Percentiles rank a stretch among this genome's conserved stretches.
These are phyloP conservation scores for Cottoperca gobio DNA, from an alignment of 2,797 vertebrate genomes.

Conservation along the genomic window DNA sequence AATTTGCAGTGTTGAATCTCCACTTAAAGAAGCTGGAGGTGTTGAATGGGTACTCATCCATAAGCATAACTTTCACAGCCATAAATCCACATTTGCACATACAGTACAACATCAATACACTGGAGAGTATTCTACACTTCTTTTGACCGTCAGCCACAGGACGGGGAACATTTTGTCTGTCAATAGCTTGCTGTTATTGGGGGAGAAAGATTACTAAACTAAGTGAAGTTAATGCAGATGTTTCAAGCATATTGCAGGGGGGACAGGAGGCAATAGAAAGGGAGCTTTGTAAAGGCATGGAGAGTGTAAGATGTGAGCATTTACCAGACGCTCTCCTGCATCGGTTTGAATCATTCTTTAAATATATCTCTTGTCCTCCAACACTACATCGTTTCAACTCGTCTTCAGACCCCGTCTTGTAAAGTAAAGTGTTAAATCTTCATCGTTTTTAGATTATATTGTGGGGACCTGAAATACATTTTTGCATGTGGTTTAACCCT, in stretches of 20 bases:
- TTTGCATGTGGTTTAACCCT: background rate
- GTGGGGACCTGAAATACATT: background rate
- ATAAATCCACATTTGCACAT: conserved; percentile 38
- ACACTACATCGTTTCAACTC: background rate
- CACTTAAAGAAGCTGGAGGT: conserved; percentile 40
- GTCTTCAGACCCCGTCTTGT: background rate
- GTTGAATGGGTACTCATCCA: conserved; percentile 42
- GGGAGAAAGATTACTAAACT: background rate
- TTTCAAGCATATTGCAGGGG: background rate
- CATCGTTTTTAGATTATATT: background rate
- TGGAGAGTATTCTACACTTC: conserved; percentile 10
- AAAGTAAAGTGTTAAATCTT: background rate
- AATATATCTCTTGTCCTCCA: background rate
- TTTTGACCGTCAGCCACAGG: background rate
- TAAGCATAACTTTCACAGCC: conserved; percentile 37
- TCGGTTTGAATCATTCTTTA: background rate
- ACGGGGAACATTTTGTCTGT: conserved; percentile 1
- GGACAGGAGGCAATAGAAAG: background rate
- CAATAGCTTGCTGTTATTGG: background rate
- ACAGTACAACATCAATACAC: conserved; percentile 35
- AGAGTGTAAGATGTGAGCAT: background rate
- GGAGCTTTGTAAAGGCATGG: background rate
- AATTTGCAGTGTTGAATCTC: conserved; percentile 25
- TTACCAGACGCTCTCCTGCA: background rate
- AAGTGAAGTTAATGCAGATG: background rate